A percentile compares a stretch with the other conserved stretches of the same genome.
These are phyloP conservation scores for Lipotes vexillifer DNA, from an alignment of 2,113 vertebrate genomes.

Conservation along the genomic window DNA sequence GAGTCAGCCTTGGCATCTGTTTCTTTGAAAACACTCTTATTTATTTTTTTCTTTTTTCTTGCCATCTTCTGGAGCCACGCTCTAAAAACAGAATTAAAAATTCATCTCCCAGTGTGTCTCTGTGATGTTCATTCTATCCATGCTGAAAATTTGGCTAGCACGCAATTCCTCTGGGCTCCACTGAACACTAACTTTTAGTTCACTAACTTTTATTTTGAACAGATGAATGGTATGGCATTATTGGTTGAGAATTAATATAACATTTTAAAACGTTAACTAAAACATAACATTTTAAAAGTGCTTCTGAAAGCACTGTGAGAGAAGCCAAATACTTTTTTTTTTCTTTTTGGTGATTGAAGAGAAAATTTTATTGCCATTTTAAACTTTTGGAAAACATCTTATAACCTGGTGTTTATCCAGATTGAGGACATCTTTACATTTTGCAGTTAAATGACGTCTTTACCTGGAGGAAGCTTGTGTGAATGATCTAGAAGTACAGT, in stretches of 20 bases:
- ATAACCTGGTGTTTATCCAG: background rate
- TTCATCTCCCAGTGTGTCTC: background rate
- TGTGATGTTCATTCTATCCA: background rate
- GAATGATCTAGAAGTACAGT: background rate
- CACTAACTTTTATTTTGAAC: background rate
- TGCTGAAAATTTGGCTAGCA: background rate
- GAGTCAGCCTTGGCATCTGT: background rate
- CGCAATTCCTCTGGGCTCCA: background rate
- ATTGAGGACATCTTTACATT: background rate
- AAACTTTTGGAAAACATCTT: background rate
- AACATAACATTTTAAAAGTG: background rate
- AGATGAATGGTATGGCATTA: background rate
- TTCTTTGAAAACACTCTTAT: background rate
- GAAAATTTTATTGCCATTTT: background rate
- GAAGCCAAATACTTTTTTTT: background rate
- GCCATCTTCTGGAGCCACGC: background rate
- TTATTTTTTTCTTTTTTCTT: background rate
- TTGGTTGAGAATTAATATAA: background rate
- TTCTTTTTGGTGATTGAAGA: background rate
- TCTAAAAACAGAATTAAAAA: slow-evolving; percentile 44
- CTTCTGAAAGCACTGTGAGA: background rate
- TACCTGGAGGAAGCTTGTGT: background rate
- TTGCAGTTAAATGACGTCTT: background rate
- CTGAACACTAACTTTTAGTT: background rate
- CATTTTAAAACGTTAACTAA: background rate